Evolutionary conservation across 2,797 vertebrate species (phyloP), one percentile per base, ranked within the genome.

Genomic region (Enteromius trimaculatus): DNA sequence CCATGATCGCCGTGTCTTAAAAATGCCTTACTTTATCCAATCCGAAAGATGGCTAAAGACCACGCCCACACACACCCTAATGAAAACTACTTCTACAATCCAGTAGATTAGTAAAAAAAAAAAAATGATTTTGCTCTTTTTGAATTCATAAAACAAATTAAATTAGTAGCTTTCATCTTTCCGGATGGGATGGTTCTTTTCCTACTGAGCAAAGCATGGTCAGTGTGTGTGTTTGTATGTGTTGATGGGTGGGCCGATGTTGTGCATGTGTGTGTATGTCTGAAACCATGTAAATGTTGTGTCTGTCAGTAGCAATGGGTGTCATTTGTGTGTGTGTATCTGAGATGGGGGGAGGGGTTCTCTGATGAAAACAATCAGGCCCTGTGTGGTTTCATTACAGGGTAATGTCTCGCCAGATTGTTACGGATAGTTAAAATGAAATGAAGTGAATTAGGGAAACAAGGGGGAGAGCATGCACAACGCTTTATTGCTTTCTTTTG

Each of bases 391-490:
- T 93, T 94, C 90, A 92, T 94, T 94, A 91, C 89, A 89, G 91
- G 90, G 89, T 94, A 94, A 95, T 94, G 92, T 91, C 92, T 95
- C 90, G 90, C 91, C 90, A 93, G 94, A 95, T 94, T 94, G 90
- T 95, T 94, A 89, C 90, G 91, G 90, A 91, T 94, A 93, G 91
- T 94, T 95, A 93, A 95, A 94, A 93, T 92, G 88, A 94, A 95
- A 93, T 94, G 91, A 95, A 92, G 94, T 93, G 90, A 94, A 94
- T 94, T 93, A 93, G 94, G 92, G 89, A 93, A 87, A 93, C 92
- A 92, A 90, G 90, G 92, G 94, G 87, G 88, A 92, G 88, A 93
- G 90, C 88, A 92, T 91, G 89, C 88, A 89, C 89, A 92, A 91
- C 90, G 85, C 90, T 93, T 93, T 94, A 93, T 93, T 94, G 90